Base-by-base conservation (phyloP, 2,797 vertebrate species). In the Rhodeus uyekii region DNA sequence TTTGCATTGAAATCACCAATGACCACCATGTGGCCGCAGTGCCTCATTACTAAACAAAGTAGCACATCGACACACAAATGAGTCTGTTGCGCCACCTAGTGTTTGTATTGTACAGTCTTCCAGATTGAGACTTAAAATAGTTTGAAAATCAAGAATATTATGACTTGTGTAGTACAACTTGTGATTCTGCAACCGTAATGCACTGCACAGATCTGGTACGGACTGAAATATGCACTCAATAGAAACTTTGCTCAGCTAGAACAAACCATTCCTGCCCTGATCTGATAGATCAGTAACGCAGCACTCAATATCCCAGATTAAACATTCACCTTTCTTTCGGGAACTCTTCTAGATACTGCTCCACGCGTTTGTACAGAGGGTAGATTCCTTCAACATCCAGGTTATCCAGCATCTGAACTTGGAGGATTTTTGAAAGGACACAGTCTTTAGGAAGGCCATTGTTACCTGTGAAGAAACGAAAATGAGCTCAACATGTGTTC, bases 331-430 rank as follows among this genome's bases (percentile, higher is more conserved):
- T 96, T 87, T 98, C 96, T 86, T 97, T 96, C 0, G 98, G 97
- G 89, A 95, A 99, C 83, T 97, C 95, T 83, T 96, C 96, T 83
- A 99, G 92, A 90, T 99, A 95, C 67, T 95, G 96, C 85, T 98
- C 96, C 48, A 99, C 93, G 73, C 96, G 91, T 44, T 92, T 94
- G 90, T 97, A 99, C 86, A 99, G 91, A 38, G 97, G 97, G 85
- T 96, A 95, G 85, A 99, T 92, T 69, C 98, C 98, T 89, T 99
- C 97, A 0, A 99, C 97, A 90, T 99, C 97, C 91, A 98, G 89
- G 84, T 92, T 95, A 92, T 99, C 98, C 89, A 99, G 91, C 97
- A 97, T 98, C 95, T 99, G 98, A 84, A 96, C 96, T 89, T 97
- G 96, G 64, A 97, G 96, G 76, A 97, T 96, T 94, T 96, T 95